Percentiles rank a stretch among this genome's conserved stretches.
Evolutionary conservation across 2,113 vertebrate genomes (phyloP).

Genomic region (Prinia subflava): DNA sequence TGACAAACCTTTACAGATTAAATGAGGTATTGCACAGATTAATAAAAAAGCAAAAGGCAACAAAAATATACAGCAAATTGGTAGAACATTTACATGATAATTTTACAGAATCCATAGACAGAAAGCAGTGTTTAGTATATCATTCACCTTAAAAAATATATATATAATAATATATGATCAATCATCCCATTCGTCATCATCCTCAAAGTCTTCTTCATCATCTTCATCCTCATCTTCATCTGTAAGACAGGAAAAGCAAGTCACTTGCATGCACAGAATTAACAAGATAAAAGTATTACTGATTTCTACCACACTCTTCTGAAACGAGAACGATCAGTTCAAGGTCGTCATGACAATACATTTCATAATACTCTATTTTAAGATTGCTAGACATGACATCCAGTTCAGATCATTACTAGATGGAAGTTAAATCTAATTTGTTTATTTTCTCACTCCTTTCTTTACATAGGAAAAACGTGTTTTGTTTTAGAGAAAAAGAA

Average conservation of each 20-base stretch:
- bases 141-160: constrained; percentile 84
- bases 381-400: background rate
- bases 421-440: background rate
- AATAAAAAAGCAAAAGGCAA: constrained; percentile 88
- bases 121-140: constrained; percentile 88
- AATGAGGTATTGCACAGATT: constrained; percentile 99
- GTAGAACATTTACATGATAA: constrained; percentile 93
- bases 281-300: background rate
- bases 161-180: constrained; percentile 81
- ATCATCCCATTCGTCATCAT: constrained; percentile 99
- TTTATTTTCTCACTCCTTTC: background rate
- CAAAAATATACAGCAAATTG: constrained; percentile 98
- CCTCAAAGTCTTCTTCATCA: constrained; percentile 96
- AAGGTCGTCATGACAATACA: background rate
- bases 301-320: background rate
- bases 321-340: background rate
- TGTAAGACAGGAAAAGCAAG: constrained; percentile 56
- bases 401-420: background rate
- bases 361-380: background rate
- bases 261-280: background rate
- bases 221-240: constrained; percentile 98
- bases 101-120: constrained; percentile 91
- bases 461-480: rapidly evolving
- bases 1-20: constrained; percentile 89
- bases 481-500: background rate